Evolutionary conservation across 2,888 invertebrate species (phyloP), one percentile per base, ranked within the genome.

Genomic region (Liposcelis brunnea): DNA sequence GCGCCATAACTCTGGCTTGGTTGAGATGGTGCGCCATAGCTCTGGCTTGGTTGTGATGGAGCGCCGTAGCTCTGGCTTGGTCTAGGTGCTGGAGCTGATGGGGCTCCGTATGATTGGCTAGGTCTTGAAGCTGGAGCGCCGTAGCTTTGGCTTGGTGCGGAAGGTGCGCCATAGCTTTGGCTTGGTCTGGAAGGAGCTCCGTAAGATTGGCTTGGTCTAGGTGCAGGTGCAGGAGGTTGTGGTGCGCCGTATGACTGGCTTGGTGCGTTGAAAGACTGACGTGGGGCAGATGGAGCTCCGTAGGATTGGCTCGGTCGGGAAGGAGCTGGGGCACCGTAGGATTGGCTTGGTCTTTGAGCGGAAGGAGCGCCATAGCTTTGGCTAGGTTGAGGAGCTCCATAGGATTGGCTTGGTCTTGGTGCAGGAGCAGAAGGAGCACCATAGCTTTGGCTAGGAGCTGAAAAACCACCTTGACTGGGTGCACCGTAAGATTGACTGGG

Each of bases 401-500:
- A 35, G 15, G 4, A 15, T n/a, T 18, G 19, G 11, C 15, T 19
- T 15, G 37, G 37, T 14, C 37, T 7, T 19, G 40, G 40, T 5
- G 40, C 40, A 5, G 40, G 19, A 40, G 7, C 7, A 7, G 40
- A 19, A n/a, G 32, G 44, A 15, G 32, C 34, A 21, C 11, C 18
- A 18, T 34, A 34, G 16, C 34, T 2, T 8, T 14, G 34, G 12
- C 15, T 21, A 2, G 32, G 34, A 14, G 44, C 44, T 15, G 15
- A 18, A 19, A 18, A 18, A 43, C 6, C 35, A 35, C 35, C 35
- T 6, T 16, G 10, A 7, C 16, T 14, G 21, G 40, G 40, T 5
- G 15, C 40, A n/a, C 19, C 12, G 35, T 35, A 35, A 35, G 35
- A 35, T 16, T 35, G 35, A 10, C 32, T 32, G 16, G 37, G 37